A percentile compares a stretch with the other conserved stretches of the same genome.
Conservation (phyloP, 2,113 vertebrate genomes). For the Hoplias malabaricus region DNA sequence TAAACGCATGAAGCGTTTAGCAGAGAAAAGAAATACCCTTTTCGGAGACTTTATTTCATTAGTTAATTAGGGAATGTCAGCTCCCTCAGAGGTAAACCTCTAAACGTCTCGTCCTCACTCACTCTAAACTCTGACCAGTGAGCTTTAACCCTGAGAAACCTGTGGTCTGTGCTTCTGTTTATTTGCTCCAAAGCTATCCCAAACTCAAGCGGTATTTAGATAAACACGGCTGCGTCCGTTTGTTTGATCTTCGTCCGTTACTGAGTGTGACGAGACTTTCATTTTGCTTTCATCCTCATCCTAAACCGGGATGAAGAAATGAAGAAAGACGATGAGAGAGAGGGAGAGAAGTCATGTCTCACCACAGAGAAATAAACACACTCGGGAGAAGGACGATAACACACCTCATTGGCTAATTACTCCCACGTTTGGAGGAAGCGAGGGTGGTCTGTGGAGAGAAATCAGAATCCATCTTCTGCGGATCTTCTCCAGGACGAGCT, state of each 20-base stretch:
- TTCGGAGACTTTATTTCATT: too few species aligned
- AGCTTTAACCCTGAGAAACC: not conserved
- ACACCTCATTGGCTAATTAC: constrained; percentile 32
- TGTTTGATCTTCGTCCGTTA: constrained; percentile 55
- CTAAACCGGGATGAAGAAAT: constrained; percentile 33
- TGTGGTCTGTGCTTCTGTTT: constrained; percentile 26
- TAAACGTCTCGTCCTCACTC: too few species aligned
- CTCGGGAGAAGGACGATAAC: constrained; percentile 26
- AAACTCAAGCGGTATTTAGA: constrained; percentile 41
- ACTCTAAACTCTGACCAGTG: not conserved
- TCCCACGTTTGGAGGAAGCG: not conserved
- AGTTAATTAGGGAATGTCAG: too few species aligned
- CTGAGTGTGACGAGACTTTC: constrained; percentile 52
- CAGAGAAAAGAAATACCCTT: too few species aligned
- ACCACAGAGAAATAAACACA: constrained; percentile 43
- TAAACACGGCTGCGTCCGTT: constrained; percentile 42
- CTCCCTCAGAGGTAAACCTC: too few species aligned
- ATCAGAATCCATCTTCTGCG: constrained; percentile 28
- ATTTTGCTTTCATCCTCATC: constrained; percentile 32
- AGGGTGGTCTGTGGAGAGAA: constrained; percentile 1
- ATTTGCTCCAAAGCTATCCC: not conserved
- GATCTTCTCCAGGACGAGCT: constrained; percentile 11
- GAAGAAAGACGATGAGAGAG: constrained; percentile 1
- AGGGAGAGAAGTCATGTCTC: constrained; percentile 1
- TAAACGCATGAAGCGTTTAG: too few species aligned